Evolutionary conservation across 2,797 vertebrate genomes (phyloP).

Genomic region (Aphelocoma californica): DNA sequence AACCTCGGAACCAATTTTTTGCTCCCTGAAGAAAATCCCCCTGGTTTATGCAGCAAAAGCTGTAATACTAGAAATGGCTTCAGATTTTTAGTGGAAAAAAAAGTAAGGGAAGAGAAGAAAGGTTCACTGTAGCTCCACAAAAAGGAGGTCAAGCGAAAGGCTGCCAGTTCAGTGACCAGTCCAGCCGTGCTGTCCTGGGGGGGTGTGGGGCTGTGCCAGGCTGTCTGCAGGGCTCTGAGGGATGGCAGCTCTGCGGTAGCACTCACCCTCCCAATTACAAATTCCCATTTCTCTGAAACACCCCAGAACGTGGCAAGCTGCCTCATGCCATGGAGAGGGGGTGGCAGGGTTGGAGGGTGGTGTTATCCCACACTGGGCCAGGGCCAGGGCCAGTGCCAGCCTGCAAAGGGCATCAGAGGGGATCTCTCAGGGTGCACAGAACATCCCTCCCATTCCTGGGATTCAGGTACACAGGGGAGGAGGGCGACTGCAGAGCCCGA

Average conservation of each 20-base stretch:
- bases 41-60: conserved; percentile 62
- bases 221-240: not conserved
- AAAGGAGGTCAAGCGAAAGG: conserved; percentile 55
- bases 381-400: rapidly evolving
- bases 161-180: not conserved
- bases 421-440: not conserved
- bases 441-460: rapidly evolving
- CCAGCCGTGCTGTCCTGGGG: not conserved
- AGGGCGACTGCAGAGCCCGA: rapidly evolving
- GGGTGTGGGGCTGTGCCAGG: not conserved
- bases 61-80: conserved; percentile 74
- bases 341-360: rapidly evolving
- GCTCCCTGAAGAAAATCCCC: conserved; percentile 72
- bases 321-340: not conserved
- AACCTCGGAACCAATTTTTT: conserved; percentile 71
- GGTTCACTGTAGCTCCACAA: conserved; percentile 37
- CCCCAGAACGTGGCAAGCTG: not conserved
- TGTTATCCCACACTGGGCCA: not conserved
- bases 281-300: not conserved
- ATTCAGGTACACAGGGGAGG: too few species aligned
- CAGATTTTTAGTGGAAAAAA: not conserved
- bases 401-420: not conserved
- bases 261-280: not conserved
- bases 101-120: conserved; percentile 3
- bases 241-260: not conserved